A percentile compares a stretch with the other conserved stretches of the same genome.
phyloP scores from a whole-genome alignment of 2,113 vertebrate species.

The Todiramphus saurophagus region DNA sequence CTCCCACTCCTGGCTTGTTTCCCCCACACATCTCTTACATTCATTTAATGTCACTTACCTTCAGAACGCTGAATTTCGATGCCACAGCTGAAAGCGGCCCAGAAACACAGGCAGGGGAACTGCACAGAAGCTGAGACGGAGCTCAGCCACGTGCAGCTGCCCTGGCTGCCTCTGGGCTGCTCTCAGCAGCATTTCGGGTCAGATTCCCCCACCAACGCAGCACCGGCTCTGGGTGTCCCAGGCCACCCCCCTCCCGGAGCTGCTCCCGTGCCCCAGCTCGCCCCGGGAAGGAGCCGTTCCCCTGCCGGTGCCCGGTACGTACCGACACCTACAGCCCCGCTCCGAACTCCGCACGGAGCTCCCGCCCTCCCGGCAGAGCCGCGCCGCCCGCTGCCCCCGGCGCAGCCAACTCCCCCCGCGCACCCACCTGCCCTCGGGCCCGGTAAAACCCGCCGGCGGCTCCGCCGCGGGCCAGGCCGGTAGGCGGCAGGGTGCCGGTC shows the following conservation, averaged over 20 bases:
- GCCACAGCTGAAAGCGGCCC: too few species aligned
- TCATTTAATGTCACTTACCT: neutral
- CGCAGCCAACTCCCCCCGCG: too few species aligned
- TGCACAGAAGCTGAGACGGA: too few species aligned
- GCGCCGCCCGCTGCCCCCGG: neutral
- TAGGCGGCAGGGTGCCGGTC: neutral
- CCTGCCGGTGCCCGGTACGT: rapidly evolving
- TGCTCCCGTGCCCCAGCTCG: neutral
- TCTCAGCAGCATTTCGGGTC: neutral
- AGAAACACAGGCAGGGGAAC: too few species aligned
- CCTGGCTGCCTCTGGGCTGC: neutral
- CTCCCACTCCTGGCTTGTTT: neutral
- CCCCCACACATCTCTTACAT: neutral
- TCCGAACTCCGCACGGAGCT: neutral
- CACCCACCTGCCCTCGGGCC: neutral
- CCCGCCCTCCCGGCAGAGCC: neutral
- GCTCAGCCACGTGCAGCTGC: neutral
- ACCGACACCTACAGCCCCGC: neutral
- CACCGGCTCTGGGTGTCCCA: too few species aligned
- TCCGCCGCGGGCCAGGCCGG: neutral
- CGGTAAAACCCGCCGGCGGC: neutral
- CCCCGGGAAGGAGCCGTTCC: neutral
- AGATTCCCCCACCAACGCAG: neutral
- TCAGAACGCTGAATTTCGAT: neutral
- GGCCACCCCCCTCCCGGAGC: neutral